Conservation (phyloP, 2,888 invertebrate genomes). For the Molanna angustata region DNA sequence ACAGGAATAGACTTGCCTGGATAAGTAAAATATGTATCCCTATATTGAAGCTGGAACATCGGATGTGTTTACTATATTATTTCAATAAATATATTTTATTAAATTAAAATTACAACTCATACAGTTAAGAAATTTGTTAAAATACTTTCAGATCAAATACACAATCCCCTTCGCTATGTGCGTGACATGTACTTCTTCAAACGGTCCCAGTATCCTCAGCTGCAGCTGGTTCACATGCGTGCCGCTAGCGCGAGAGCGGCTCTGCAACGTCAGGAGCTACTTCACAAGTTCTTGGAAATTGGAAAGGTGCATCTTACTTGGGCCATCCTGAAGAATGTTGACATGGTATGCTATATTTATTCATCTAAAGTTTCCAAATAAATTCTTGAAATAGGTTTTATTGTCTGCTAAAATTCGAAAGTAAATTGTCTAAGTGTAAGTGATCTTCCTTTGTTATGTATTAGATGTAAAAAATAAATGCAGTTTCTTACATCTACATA, state of each 20-base stretch:
- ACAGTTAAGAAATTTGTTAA: no score
- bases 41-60: background rate
- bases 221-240: constrained; percentile 91
- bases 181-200: constrained; percentile 95
- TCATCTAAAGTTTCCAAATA: no score
- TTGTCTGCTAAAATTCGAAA: no score
- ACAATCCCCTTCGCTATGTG: constrained; percentile 93
- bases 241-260: constrained; percentile 88
- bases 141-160: constrained; percentile 78
- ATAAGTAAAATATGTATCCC: no score
- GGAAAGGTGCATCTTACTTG: constrained; percentile 91
- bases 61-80: background rate
- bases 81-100: no score
- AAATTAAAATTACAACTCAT: no score
- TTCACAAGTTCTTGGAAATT: constrained; percentile 94
- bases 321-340: constrained; percentile 90
- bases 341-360: constrained; percentile 82
- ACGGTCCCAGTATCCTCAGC: constrained; percentile 95
- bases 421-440: no score
- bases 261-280: constrained; percentile 84
- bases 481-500: no score
- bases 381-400: no score
- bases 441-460: no score
- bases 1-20: no score
- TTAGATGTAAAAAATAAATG: no score